Conservation (phyloP, 2,888 invertebrate genomes). For the Pemphredon lugubris region DNA sequence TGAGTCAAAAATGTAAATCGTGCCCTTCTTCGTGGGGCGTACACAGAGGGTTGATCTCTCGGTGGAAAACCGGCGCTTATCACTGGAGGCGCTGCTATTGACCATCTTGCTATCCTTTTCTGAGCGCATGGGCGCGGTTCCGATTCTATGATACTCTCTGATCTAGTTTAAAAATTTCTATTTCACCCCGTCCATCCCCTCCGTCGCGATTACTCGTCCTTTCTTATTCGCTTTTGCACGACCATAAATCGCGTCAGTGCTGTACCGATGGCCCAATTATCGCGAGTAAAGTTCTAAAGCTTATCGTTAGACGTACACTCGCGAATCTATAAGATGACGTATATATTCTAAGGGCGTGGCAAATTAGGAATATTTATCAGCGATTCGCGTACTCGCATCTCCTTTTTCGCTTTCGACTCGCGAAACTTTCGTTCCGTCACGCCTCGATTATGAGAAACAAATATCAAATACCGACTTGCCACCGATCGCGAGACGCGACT, state of each 20-base stretch:
- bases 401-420: no score
- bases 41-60: constrained; percentile 4
- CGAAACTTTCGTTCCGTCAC: no score
- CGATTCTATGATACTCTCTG: background rate
- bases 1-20: background rate
- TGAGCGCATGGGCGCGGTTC: constrained; percentile 70
- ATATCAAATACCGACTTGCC: no score
- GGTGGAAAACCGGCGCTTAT: constrained; percentile 19
- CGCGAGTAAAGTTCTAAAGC: no score
- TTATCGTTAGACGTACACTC: background rate
- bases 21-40: background rate
- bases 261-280: no score
- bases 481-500: no score
- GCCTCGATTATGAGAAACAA: no score
- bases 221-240: no score
- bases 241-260: no score
- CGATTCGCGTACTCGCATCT: no score
- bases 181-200: no score
- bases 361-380: constrained; percentile 9
- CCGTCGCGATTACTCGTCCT: background rate
- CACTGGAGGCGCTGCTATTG: constrained; percentile 55
- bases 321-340: background rate
- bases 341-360: constrained; percentile 31
- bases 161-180: background rate
- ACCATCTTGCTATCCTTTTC: constrained; percentile 58